Evolutionary conservation across 2,797 vertebrate genomes (phyloP), one percentile per base, ranked within the genome.

Genomic region (Acipenser oxyrinchus): DNA sequence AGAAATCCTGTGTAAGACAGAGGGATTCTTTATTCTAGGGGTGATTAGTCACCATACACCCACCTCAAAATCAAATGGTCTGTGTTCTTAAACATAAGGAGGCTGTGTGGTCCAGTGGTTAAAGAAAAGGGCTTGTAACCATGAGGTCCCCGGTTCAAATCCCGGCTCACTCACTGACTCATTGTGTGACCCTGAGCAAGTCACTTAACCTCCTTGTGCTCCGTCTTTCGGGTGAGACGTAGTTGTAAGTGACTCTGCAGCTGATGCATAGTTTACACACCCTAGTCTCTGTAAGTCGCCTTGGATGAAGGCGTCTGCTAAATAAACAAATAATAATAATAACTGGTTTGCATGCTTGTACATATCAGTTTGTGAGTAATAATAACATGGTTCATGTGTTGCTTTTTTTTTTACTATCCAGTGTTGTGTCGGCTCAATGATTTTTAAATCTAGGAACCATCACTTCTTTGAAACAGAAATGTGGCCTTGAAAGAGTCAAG

Each of bases 401-500:
- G n/a, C n/a, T 49, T 69, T 51, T n/a, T 52, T 23, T 11, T 23
- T 23, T 51, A 15, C 52, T 48, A 18, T 51, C 51, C n/a, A 62
- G 53, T 60, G 60, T 37, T 64, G 69, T 70, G 69, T 66, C 59
- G 69, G 66, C 69, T 70, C 69, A 66, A 63, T 70, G 69, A 61
- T 70, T 67, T 67, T 69, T 60, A 52, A 66, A 62, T 48, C 9
- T 12, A 8, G 51, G 49, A 52, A 65, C 70, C 61, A 55, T 50
- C 49, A 48, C 58, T 67, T 51, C 57, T 57, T 71, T 71, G 66
- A 57, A 71, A 69, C 67, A 62, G 67, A 64, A 80, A 78, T 80
- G 49, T 83, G 83, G 82, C 83, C 82, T 74, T 82, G 78, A 82
- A 83, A 83, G 82, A 88, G 83, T 83, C 84, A 78, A 84, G 79